These are phyloP conservation scores for Sphenodon punctatus DNA, from an alignment of 2,797 vertebrate species.

Conservation along the genomic window DNA sequence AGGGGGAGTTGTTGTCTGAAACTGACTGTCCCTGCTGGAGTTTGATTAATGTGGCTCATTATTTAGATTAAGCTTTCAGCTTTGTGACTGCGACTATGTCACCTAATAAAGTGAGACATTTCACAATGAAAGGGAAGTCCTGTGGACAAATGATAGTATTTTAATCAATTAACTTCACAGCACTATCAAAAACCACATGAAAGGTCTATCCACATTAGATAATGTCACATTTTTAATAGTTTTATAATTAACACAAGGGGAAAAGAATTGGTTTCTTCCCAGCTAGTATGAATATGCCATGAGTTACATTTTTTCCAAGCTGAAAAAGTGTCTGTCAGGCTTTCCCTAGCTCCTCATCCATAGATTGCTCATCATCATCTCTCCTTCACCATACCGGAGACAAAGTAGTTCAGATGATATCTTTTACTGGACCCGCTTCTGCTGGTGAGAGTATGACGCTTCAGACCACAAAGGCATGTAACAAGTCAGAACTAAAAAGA, in stretches of 20 bases:
- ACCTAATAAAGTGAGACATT: slow-evolving; percentile 48
- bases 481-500: no score
- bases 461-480: no score
- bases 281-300: background rate
- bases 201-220: slow-evolving; percentile 31
- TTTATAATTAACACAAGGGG: slow-evolving; percentile 1
- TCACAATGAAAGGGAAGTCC: slow-evolving; percentile 15
- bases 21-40: slow-evolving; percentile 15
- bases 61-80: slow-evolving; percentile 51
- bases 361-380: no score
- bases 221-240: slow-evolving; percentile 6
- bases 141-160: slow-evolving; percentile 50
- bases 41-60: slow-evolving; percentile 60
- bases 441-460: no score
- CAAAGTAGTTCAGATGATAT: no score
- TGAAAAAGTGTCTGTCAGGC: no score
- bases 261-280: background rate
- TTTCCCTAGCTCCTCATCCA: no score
- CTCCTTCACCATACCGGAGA: no score
- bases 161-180: slow-evolving; percentile 40
- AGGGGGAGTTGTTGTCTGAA: slow-evolving; percentile 37
- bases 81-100: slow-evolving; percentile 27
- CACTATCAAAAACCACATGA: background rate
- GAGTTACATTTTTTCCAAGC: no score
- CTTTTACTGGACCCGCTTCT: no score